Conservation (phyloP, 2,888 invertebrate species). For the Apeira syringaria region DNA sequence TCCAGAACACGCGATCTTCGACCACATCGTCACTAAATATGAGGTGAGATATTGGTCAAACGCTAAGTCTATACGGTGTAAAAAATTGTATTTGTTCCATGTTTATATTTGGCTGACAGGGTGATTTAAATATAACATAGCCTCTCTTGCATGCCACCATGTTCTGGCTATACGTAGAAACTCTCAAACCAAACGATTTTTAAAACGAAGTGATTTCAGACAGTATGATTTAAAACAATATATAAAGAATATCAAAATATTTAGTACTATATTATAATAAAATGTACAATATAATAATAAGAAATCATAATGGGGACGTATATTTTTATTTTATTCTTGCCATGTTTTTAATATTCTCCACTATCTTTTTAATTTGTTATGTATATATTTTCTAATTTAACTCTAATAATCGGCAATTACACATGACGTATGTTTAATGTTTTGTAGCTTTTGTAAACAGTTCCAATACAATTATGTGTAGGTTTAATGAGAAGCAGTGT, state of each 20-base stretch:
- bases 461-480: constrained; percentile 9
- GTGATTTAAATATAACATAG: background rate
- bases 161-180: constrained; percentile 8
- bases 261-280: too few species aligned
- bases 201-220: constrained; percentile 17
- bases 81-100: too few species aligned
- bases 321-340: constrained; percentile 9
- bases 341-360: constrained; percentile 14
- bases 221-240: background rate
- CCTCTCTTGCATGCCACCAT: too few species aligned
- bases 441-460: constrained; percentile 13
- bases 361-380: constrained; percentile 2
- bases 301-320: background rate
- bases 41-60: too few species aligned
- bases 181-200: constrained; percentile 8
- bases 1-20: too few species aligned
- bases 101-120: constrained; percentile 1
- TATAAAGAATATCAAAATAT: background rate
- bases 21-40: too few species aligned
- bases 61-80: too few species aligned
- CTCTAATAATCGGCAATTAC: constrained; percentile 1
- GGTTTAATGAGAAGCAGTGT: constrained; percentile 25
- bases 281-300: too few species aligned
- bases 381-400: constrained; percentile 7
- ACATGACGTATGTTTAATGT: constrained; percentile 2